phyloP scores from a whole-genome alignment of 2,113 vertebrate species.

The Alexandromys fortis region DNA sequence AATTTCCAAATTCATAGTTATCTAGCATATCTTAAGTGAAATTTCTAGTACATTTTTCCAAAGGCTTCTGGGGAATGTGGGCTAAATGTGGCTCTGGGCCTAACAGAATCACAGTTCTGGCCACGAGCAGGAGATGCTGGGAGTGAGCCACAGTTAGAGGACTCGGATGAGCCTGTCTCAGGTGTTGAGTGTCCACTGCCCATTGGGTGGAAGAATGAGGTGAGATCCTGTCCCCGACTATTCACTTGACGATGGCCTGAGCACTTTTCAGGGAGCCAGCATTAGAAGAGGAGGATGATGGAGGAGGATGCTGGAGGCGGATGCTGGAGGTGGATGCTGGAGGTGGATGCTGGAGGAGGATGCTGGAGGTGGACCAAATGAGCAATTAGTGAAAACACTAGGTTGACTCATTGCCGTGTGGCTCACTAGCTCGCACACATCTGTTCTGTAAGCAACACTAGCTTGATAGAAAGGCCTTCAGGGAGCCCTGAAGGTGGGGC shows the following conservation, averaged over 20 bases:
- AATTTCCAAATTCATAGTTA: neutral
- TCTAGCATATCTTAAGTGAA: neutral
- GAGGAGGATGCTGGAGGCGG: neutral
- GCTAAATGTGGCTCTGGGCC: neutral
- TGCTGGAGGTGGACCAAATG: neutral
- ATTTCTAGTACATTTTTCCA: slow-evolving; percentile 14
- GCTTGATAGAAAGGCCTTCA: slow-evolving; percentile 61
- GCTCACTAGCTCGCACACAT: slow-evolving; percentile 49
- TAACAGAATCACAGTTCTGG: neutral
- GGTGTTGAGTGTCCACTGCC: neutral
- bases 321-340: no score
- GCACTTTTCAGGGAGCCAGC: neutral
- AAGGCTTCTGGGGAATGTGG: neutral
- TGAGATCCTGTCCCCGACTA: neutral
- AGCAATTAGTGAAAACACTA: slow-evolving; percentile 33
- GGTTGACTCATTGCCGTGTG: slow-evolving; percentile 55
- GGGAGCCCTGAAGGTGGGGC: slow-evolving; percentile 32
- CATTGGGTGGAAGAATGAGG: neutral
- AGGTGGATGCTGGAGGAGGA: no score
- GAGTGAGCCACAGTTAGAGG: neutral
- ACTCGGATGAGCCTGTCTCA: neutral
- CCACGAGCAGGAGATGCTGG: neutral
- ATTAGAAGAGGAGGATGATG: neutral
- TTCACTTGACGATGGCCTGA: neutral
- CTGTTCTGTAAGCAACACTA: slow-evolving; percentile 28